phyloP scores from a whole-genome alignment of 2,797 vertebrate genomes.

The Lagorchestes hirsutus region DNA sequence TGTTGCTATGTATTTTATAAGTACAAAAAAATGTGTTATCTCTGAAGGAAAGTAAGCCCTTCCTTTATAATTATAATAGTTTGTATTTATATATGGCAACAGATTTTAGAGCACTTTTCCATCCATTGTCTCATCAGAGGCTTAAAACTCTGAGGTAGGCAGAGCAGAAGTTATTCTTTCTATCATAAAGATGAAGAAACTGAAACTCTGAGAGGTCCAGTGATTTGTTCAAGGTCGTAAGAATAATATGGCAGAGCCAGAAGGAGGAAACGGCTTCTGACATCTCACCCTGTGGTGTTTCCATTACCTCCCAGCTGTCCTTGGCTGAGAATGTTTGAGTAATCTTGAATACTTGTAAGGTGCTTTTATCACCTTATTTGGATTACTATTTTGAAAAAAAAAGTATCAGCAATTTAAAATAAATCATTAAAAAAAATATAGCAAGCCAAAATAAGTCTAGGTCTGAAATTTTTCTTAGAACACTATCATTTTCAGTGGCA shows the following conservation, averaged over 20 bases:
- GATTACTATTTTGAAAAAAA: not conserved
- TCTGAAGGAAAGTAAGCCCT: not conserved
- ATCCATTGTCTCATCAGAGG: not conserved
- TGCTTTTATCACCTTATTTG: not conserved
- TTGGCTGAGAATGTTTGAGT: not conserved
- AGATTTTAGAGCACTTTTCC: not conserved
- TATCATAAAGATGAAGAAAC: not conserved
- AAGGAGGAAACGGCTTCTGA: no score
- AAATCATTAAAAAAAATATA: not conserved
- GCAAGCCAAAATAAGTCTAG: no score
- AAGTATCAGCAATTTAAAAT: not conserved
- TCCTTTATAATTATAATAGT: not conserved
- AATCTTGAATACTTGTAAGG: not conserved
- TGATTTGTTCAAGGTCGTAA: not conserved
- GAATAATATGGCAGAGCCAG: not conserved
- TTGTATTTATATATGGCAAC: not conserved
- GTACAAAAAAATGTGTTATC: not conserved
- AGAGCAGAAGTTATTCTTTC: not conserved
- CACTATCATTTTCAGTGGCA: not conserved
- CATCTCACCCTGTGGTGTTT: not conserved
- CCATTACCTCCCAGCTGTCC: not conserved
- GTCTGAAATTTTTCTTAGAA: not conserved
- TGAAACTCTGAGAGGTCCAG: not conserved
- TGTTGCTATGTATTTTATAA: not conserved
- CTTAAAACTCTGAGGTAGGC: not conserved